Base-by-base conservation (phyloP, 2,797 vertebrate genomes). In the Neostethus bicornis region DNA sequence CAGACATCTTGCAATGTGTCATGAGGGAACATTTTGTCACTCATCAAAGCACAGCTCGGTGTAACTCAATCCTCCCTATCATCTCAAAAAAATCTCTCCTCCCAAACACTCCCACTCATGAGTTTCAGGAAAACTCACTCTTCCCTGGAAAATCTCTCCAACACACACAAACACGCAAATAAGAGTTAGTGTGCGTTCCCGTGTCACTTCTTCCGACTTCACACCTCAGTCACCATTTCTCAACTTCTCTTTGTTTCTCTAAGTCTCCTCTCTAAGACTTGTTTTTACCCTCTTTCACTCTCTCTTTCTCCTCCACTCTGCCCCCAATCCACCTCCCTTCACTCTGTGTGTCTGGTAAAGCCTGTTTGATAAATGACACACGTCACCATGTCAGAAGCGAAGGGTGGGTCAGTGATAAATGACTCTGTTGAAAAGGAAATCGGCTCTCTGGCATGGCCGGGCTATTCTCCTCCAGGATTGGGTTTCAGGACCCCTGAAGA, bases 331-430 rank as follows among this genome's bases (percentile, higher is more conserved):
- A 70, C 84, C 76, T 79, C 79, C 83, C 75, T 16, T 44, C 42
- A 69, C 86, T 70, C 86, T 75, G 84, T 73, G 77, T 88, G 92
- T 94, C 93, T 87, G 94, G 87, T 93, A 91, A 94, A 93, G 92
- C 93, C 92, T 64, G 86, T 85, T 92, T 98, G 96, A 99, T 98
- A 97, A 97, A 99, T 98, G 97, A 97, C 96, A 96, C 94, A 86
- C 93, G 95, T 97, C 97, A 95, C 93, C 87, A 92, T 95, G 96
- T 96, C 94, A 93, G 91, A 92, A 95, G 94, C 91, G 92, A 94
- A 95, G 90, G 95, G 95, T 95, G 93, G 95, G 95, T 95, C 94
- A 91, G 92, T 99, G 96, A 99, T 99, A 93, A 94, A 98, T 94
- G 92, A 92, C 94, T 93, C 90, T 87, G 94, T 94, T 94, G 95